A percentile compares a stretch with the other conserved stretches of the same genome.
Conservation (phyloP, 2,113 vertebrate species). For the Eurypyga helias region DNA sequence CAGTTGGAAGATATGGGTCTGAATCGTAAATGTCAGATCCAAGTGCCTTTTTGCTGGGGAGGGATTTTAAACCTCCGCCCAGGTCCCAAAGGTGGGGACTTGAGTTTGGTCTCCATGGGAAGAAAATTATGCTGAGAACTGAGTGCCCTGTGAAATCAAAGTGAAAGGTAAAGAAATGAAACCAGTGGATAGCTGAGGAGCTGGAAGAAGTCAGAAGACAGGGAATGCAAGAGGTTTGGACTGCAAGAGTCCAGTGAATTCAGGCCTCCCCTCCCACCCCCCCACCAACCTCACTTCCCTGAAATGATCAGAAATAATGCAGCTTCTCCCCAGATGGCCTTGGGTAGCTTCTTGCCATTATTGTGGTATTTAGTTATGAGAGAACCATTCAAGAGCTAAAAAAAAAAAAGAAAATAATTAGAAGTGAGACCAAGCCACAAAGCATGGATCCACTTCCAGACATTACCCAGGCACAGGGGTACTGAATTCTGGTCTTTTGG, state of each 20-base stretch:
- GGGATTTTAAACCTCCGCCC: background rate
- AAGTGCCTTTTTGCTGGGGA: background rate
- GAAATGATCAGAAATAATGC: conserved; percentile 22
- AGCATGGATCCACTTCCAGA: background rate
- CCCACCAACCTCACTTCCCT: background rate
- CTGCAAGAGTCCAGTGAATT: background rate
- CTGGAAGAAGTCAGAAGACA: background rate
- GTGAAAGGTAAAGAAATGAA: background rate
- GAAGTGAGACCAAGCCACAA: conserved; percentile 30
- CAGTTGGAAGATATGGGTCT: background rate
- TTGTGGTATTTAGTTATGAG: conserved; percentile 27
- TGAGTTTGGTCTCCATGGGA: background rate
- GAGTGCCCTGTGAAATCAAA: background rate
- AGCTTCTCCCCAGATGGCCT: conserved; percentile 9
- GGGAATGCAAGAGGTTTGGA: background rate
- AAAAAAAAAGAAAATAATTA: background rate
- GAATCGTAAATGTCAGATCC: background rate
- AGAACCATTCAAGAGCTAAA: background rate
- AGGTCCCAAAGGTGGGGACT: background rate
- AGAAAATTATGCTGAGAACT: background rate
- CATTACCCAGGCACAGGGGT: background rate
- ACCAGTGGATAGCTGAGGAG: background rate
- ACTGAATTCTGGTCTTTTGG: background rate
- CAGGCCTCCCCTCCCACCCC: background rate
- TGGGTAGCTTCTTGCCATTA: conserved; percentile 29